Evolutionary conservation across 35 echinoderm and acorn worm genomes (phyloP).

Genomic region (Stichopus chloronotus): DNA sequence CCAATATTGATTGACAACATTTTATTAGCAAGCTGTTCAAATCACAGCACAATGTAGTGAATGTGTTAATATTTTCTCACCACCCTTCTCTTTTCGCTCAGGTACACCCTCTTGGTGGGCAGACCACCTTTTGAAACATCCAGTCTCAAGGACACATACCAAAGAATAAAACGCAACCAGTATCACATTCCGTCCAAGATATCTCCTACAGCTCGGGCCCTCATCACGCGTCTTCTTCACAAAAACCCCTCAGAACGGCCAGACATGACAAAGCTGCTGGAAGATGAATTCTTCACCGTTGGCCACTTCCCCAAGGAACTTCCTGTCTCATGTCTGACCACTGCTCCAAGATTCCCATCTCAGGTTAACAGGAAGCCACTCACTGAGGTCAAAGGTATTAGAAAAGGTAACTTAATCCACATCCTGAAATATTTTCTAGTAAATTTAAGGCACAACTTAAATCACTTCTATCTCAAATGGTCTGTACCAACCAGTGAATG

Average conservation of each 20-base stretch:
- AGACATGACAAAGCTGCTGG: conserved; percentile 46
- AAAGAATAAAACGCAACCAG: conserved; percentile 92
- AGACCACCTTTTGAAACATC: conserved; percentile 98
- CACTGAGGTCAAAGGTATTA: conserved; percentile 67
- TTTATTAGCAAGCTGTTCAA: too few species aligned
- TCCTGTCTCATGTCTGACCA: conserved; percentile 90
- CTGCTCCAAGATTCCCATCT: conserved; percentile 78
- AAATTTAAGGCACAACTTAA: too few species aligned
- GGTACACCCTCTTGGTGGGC: conserved; percentile 92
- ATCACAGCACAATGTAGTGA: too few species aligned
- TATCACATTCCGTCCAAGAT: conserved; percentile 89
- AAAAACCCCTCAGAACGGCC: conserved; percentile 73
- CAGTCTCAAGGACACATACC: conserved; percentile 94
- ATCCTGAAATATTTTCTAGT: too few species aligned
- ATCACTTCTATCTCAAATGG: too few species aligned
- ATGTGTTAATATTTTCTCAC: too few species aligned
- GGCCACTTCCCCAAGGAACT: conserved; percentile 81
- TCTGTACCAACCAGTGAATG: too few species aligned
- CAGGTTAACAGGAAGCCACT: conserved; percentile 68
- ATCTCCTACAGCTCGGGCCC: conserved; percentile 66
- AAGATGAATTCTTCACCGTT: conserved; percentile 84
- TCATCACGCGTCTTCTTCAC: conserved; percentile 79
- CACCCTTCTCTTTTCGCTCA: not conserved
- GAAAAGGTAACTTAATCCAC: conserved; percentile 47
- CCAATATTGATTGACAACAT: too few species aligned